Evolutionary conservation across 2,888 invertebrate species (phyloP).

Genomic region (Rhodophaea formosa): DNA sequence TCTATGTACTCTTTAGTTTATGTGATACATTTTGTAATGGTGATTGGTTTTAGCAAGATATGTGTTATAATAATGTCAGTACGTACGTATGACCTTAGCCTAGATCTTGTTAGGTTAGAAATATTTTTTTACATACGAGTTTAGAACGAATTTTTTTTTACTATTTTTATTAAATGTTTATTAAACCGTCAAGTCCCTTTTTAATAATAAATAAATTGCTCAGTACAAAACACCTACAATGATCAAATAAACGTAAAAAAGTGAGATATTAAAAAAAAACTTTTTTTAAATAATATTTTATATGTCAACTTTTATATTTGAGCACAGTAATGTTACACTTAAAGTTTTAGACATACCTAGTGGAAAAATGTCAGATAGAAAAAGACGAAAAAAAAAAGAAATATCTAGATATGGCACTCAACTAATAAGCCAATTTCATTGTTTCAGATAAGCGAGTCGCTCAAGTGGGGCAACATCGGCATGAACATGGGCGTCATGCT

Average conservation of each 20-base stretch:
- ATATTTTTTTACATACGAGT: too few relatives aligned
- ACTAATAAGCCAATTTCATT: conserved; percentile 39
- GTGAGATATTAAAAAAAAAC: too few relatives aligned
- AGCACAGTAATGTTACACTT: too few relatives aligned
- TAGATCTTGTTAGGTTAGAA: not conserved
- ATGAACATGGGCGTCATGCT: conserved; percentile 86
- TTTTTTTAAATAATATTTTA: too few relatives aligned
- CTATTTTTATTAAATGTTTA: too few relatives aligned
- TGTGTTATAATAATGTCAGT: not conserved
- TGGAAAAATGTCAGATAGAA: not conserved
- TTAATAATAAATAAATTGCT: too few relatives aligned
- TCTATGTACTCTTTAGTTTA: conserved; percentile 9
- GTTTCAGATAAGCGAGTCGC: conserved; percentile 86
- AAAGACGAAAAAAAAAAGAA: not conserved
- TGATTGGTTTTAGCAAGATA: conserved; percentile 15
- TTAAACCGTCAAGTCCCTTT: too few relatives aligned
- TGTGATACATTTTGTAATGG: conserved; percentile 10
- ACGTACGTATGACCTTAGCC: not conserved
- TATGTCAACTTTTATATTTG: too few relatives aligned
- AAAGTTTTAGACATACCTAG: too few relatives aligned
- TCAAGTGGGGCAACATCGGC: conserved; percentile 86
- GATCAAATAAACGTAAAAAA: too few relatives aligned
- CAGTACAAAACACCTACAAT: too few relatives aligned
- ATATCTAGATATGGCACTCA: not conserved
- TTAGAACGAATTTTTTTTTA: too few relatives aligned